Base-by-base conservation (phyloP, 1,140 invertebrate genomes). In the Drosophila serrata region DNA sequence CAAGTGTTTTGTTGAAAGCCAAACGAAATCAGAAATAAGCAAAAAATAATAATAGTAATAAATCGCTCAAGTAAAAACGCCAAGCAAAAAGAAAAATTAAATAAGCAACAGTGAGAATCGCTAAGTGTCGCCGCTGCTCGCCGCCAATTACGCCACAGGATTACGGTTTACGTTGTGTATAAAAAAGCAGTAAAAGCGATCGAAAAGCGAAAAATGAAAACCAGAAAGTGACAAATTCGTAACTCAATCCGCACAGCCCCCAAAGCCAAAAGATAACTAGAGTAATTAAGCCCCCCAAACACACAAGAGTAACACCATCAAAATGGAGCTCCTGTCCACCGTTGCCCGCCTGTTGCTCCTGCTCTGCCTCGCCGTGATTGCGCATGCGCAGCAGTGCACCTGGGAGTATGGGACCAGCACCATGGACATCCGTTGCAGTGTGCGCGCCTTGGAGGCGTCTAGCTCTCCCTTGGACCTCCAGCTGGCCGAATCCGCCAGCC, bases 401-500 rank as follows among this genome's bases (percentile, higher is more conserved):
- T 92, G 91, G 91, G 87, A 92, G 55, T 92, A 92, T 55, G 85
- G 91, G 62, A 87, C 81, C 81, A 87, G 90, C 63, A 92, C 90
- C 12, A 92, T 92, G 91, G 91, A 92, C 72, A 93, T 94, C 91
- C 93, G 94, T 91, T 94, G 94, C 93, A 93, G 94, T 60, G 93
- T 94, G 63, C 93, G 93, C 64, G 92, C 93, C 57, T 81, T 94
- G 86, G 94, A 94, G 69, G 80, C 92, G 60, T 88, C 39, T 90
- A 80, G 87, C 57, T 85, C 93, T 42, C 91, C 93, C n/a, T 82
- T 93, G 75, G 93, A 94, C 90, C 92, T 95, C 76, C 91, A 92
- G 57, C 94, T 95, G 86, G 92, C 95, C 64, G 95, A 95, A 65
- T 94, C 95, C 46, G 95, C 96, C 15, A 94, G 94, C 57, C 94